Base-by-base conservation (phyloP, 1,140 invertebrate genomes). In the Triops longicaudatus region DNA sequence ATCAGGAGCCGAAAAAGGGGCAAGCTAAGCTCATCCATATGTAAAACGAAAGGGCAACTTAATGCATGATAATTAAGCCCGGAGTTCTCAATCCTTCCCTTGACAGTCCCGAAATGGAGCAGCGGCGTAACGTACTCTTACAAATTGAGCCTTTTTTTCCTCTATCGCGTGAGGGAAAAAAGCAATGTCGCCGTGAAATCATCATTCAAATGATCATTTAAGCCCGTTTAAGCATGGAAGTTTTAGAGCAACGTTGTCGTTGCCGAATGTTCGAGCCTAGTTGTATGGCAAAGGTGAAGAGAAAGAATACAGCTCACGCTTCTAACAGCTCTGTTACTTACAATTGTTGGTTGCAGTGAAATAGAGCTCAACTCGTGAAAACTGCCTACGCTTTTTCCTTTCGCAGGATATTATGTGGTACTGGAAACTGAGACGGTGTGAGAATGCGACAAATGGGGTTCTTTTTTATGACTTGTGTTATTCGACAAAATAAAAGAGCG, bases 291-390 rank as follows among this genome's bases (percentile, higher is more conserved):
- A 12, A 22, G 22, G 17, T 17, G 22, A 63, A 63, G n/a, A 0
- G 50, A 22, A 63, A 63, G n/a, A 22, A 63, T 14, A 63, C 14
- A n/a, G 22, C 50, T 4, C 17, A 6, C 14, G 22, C 22, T 63
- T 63, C 3, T 22, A 63, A 22, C 50, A 63, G 50, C 50, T 63
- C 17, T 63, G 17, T 63, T 17, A 22, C 50, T 1, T 12, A 14
- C 50, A 63, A 63, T 63, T 63, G 50, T 63, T 63, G 50, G 10
- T 63, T 63, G n/a, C 17, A 63, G 50, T 22, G 50, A 63, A 63
- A 22, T 63, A 17, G 14, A 63, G 50, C 50, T 63, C 50, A 63
- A 37, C 2, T 37, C 31, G 31, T 37, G 31, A 37, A n/a, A 37
- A 37, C 31, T 37, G 31, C 31, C 31, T 37, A 37, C 31, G 31